Percentiles rank a stretch among this genome's conserved stretches.
phyloP scores from a whole-genome alignment of 2,888 invertebrate species.

The Isoperla grammatica region DNA sequence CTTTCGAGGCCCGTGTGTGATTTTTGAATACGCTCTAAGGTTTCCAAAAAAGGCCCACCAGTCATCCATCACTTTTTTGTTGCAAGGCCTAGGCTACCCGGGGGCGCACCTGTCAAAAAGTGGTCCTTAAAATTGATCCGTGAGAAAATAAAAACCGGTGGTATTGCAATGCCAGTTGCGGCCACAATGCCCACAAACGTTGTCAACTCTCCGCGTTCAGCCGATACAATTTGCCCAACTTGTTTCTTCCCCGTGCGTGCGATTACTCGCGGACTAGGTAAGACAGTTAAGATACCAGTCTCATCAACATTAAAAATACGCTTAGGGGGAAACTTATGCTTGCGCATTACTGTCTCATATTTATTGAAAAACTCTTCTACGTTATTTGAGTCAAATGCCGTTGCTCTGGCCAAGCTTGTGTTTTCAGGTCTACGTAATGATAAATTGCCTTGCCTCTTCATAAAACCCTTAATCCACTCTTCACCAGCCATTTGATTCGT shows the following conservation, averaged over 20 bases:
- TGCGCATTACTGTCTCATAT: constrained; percentile 16
- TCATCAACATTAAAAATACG: constrained; percentile 29
- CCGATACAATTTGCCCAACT: constrained; percentile 33
- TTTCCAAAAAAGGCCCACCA: constrained; percentile 29
- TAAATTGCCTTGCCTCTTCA: constrained; percentile 25
- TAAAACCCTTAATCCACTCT: constrained; percentile 28
- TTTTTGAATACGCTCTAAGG: constrained; percentile 31
- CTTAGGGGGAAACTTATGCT: constrained; percentile 12
- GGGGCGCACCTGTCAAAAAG: constrained; percentile 30
- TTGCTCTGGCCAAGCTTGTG: constrained; percentile 29
- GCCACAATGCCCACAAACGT: constrained; percentile 34
- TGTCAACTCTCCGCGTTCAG: constrained; percentile 34
- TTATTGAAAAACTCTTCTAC: constrained; percentile 25
- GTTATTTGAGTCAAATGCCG: constrained; percentile 21
- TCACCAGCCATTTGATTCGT: constrained; percentile 25
- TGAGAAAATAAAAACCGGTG: constrained; percentile 36
- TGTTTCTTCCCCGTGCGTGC: constrained; percentile 21
- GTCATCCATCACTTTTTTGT: constrained; percentile 32
- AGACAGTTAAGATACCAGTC: constrained; percentile 27
- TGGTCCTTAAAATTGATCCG: constrained; percentile 27
- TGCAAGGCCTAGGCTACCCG: constrained; percentile 30
- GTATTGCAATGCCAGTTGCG: constrained; percentile 34
- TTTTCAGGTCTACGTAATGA: constrained; percentile 31
- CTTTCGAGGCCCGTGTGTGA: constrained; percentile 28
- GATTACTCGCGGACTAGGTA: constrained; percentile 21